Evolutionary conservation across 2,888 invertebrate genomes (phyloP).

Genomic region (Plebejus argus): DNA sequence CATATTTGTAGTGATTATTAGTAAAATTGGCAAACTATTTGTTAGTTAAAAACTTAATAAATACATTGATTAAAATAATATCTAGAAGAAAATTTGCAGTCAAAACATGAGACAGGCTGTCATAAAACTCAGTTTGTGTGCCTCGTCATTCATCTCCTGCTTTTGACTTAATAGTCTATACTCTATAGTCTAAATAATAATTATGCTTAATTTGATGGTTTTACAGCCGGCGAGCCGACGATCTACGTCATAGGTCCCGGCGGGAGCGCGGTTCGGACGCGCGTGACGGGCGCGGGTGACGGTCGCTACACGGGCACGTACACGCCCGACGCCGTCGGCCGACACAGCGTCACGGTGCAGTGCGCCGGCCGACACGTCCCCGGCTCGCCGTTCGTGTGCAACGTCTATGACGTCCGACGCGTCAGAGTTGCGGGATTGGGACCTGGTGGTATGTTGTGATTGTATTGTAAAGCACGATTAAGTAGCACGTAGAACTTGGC

Average conservation of each 20-base stretch:
- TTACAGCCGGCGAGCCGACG: conserved; percentile 82
- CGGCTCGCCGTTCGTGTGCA: conserved; percentile 96
- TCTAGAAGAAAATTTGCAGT: no score
- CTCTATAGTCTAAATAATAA: no score
- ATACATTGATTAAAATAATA: no score
- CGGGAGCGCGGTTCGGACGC: conserved; percentile 89
- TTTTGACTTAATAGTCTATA: no score
- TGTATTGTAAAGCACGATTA: not conserved
- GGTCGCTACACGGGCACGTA: conserved; percentile 90
- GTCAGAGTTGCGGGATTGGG: conserved; percentile 86
- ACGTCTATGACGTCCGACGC: conserved; percentile 94
- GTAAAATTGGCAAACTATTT: no score
- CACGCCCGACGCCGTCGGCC: conserved; percentile 92
- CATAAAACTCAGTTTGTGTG: no score
- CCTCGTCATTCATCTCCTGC: no score
- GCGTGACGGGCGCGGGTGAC: conserved; percentile 82
- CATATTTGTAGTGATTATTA: no score
- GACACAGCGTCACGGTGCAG: conserved; percentile 91
- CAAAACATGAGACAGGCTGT: no score
- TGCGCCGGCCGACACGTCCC: conserved; percentile 92
- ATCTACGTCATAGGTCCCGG: conserved; percentile 90
- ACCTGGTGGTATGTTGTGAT: conserved; percentile 60
- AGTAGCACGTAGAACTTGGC: no score
- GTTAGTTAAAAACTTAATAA: no score
- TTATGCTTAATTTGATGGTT: not conserved